Evolutionary conservation across 1,140 invertebrate species (phyloP), one percentile per base, ranked within the genome.

Genomic region (Homarus americanus): DNA sequence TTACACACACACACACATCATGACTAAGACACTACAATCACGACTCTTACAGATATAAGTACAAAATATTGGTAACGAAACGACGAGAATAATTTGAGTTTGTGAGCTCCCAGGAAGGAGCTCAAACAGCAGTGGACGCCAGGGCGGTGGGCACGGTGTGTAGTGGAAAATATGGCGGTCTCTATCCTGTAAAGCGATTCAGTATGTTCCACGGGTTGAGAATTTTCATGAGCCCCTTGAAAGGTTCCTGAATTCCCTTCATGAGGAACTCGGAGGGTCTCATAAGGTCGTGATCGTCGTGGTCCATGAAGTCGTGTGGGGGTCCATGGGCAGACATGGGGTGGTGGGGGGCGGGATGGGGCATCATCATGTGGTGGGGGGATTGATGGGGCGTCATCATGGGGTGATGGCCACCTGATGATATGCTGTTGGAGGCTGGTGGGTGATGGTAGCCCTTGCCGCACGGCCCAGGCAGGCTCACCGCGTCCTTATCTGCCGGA

Each of bases 201-300:
- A 93, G 72, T 40, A 92, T 87, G 38, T 93, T 93, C 89, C 92
- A 93, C 2, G 92, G 92, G 44, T 88, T 92, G 63, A 93, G 66
- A 20, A 93, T 80, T 72, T 93, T 93, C 53, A 91, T 90, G 49
- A 93, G 87, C 5, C 92, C 92, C 75, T 82, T 82, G 49, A 93
- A 87, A 17, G 93, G 93, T 28, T 91, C 79, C 49, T 93, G 93
- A 36, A 93, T 92, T 41, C 91, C 92, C 58, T 93, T 92, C 40
- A 92, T 83, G 44, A 93, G 87, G 69, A 89, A 89, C 3, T 92
- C 84, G 1, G 66, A 24, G 0, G 87, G 80, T 2, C 87, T 53
- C 87, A 90, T 90, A 17, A 90, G 66, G 80, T 90, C 87, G 44
- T 83, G 80, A 44, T 78, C 87, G 2, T 90, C 87, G 66, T 72